A percentile compares a stretch with the other conserved stretches of the same genome.
These are phyloP conservation scores for Styela plicata DNA, from an alignment of 23 tunicate species.

Conservation along the genomic window DNA sequence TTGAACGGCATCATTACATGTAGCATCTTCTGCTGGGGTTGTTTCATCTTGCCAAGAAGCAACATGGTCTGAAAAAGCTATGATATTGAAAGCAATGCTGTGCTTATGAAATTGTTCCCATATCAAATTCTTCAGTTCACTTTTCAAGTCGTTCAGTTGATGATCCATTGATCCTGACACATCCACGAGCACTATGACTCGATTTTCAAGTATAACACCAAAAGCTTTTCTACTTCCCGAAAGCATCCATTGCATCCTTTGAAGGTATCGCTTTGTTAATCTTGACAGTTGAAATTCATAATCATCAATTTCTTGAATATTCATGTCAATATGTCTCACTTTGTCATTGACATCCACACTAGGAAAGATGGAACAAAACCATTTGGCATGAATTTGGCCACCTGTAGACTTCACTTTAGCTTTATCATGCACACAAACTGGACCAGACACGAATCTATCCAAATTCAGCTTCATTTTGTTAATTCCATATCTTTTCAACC, in stretches of 20 bases:
- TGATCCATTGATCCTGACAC: conserved; percentile 79
- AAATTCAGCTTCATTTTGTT: conserved; percentile 69
- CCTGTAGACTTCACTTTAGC: conserved; percentile 50
- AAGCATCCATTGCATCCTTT: conserved; percentile 84
- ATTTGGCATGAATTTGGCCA: conserved; percentile 54
- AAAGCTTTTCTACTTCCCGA: conserved; percentile 78
- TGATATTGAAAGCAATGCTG: conserved; percentile 67
- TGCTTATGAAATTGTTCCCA: conserved; percentile 76
- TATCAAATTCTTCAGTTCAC: conserved; percentile 63
- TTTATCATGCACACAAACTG: conserved; percentile 78
- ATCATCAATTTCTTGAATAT: conserved; percentile 56
- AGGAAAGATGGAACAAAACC: conserved; percentile 90
- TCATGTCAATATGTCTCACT: conserved; percentile 88
- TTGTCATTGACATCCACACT: conserved; percentile 78
- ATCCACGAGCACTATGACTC: conserved; percentile 72
- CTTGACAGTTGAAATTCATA: conserved; percentile 62
- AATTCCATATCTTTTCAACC: conserved; percentile 77
- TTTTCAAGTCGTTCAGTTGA: conserved; percentile 71
- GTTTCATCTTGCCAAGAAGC: conserved; percentile 70
- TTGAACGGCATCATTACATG: conserved; percentile 84
- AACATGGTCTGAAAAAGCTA: conserved; percentile 69
- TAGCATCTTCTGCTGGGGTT: conserved; percentile 50
- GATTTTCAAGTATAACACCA: conserved; percentile 61
- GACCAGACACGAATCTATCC: conserved; percentile 65
- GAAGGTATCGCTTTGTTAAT: conserved; percentile 50